phyloP scores from a whole-genome alignment of 2,888 invertebrate genomes.

The Punctoribates punctum region DNA sequence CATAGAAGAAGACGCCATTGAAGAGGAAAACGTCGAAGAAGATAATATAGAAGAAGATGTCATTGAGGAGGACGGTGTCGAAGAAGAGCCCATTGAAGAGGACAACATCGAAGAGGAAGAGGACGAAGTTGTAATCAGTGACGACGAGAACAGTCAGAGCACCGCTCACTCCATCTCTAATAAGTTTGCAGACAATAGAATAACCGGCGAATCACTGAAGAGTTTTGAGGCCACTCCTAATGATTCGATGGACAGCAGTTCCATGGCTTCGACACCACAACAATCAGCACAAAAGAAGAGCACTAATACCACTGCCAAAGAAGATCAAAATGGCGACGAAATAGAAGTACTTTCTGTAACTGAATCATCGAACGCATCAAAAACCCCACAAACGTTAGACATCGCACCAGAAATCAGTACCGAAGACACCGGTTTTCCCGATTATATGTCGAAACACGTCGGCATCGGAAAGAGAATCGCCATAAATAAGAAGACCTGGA shows the following conservation, averaged over 20 bases:
- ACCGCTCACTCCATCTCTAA: background rate
- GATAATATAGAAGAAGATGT: slow-evolving; percentile 52
- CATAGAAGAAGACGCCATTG: slow-evolving; percentile 50
- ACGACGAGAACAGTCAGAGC: slow-evolving; percentile 34
- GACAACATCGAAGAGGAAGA: slow-evolving; percentile 26
- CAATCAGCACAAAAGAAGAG: background rate
- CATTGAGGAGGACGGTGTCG: slow-evolving; percentile 6
- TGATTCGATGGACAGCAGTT: slow-evolving; percentile 27
- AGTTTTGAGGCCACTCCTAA: slow-evolving; percentile 31
- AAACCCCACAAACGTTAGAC: slow-evolving; percentile 12
- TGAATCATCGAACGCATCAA: background rate
- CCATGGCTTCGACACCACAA: background rate
- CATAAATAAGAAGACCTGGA: slow-evolving; percentile 43
- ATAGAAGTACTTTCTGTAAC: background rate
- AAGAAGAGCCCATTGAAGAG: slow-evolving; percentile 26
- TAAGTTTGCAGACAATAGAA: slow-evolving; percentile 9
- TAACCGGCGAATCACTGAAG: background rate
- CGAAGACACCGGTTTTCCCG: slow-evolving; percentile 47
- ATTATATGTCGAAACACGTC: slow-evolving; percentile 44
- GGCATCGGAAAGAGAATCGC: slow-evolving; percentile 44
- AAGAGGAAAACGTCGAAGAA: slow-evolving; percentile 46
- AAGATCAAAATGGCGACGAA: slow-evolving; percentile 8
- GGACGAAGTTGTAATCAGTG: slow-evolving; percentile 33
- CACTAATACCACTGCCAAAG: background rate
- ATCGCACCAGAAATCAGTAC: slow-evolving; percentile 32